Evolutionary conservation across 2,888 invertebrate genomes (phyloP).

Genomic region (Muschampia plurimacula): DNA sequence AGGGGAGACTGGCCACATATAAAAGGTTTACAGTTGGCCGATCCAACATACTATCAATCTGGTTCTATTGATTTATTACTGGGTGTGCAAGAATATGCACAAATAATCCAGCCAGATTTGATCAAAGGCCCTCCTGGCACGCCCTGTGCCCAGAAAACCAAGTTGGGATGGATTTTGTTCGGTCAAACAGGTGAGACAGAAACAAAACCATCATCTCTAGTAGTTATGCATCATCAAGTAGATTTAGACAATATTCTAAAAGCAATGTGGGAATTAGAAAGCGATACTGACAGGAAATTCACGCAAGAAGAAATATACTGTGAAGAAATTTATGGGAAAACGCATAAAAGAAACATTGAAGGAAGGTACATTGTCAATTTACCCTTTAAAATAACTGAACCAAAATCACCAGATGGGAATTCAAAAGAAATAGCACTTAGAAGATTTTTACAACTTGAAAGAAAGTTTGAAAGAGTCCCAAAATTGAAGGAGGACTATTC

Average conservation of each 20-base stretch:
- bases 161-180: constrained; percentile 32
- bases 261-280: too few species aligned
- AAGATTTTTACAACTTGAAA: constrained; percentile 46
- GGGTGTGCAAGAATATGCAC: constrained; percentile 42
- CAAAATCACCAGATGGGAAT: constrained; percentile 36
- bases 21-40: background rate
- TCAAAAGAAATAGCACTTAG: constrained; percentile 45
- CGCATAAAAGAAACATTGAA: constrained; percentile 20
- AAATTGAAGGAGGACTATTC: constrained; percentile 23
- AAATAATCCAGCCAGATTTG: background rate
- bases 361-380: constrained; percentile 25
- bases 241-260: background rate
- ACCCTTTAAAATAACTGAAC: constrained; percentile 16
- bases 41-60: constrained; percentile 22
- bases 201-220: constrained; percentile 33
- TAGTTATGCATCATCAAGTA: constrained; percentile 3
- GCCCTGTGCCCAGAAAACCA: constrained; percentile 15
- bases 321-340: constrained; percentile 29
- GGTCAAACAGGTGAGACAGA: constrained; percentile 1
- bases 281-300: too few species aligned
- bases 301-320: constrained; percentile 24
- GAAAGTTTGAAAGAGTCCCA: constrained; percentile 34
- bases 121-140: constrained; percentile 8
- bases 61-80: constrained; percentile 47
- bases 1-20: background rate